phyloP scores from a whole-genome alignment of 2,113 vertebrate genomes.

The Rhipidura dahli region DNA sequence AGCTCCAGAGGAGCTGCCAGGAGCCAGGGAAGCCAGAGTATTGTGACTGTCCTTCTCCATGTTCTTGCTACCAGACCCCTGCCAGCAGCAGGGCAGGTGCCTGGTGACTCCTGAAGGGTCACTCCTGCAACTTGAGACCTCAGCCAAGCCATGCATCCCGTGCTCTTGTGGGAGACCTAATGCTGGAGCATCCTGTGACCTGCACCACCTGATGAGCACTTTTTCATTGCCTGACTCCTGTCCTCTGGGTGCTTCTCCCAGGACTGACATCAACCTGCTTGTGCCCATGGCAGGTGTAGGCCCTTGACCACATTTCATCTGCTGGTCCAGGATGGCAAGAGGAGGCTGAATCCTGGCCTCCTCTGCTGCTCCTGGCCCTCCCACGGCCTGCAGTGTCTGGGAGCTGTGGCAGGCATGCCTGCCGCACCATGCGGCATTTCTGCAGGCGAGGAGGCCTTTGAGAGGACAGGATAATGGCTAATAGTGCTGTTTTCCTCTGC shows the following conservation, averaged over 20 bases:
- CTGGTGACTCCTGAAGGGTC: background rate
- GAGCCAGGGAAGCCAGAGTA: background rate
- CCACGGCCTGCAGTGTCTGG: background rate
- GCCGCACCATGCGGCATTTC: fast-evolving
- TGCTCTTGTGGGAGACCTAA: background rate
- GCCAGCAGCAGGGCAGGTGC: background rate
- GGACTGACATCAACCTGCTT: background rate
- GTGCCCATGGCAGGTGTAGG: background rate
- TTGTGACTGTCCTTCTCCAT: fast-evolving
- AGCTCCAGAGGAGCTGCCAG: background rate
- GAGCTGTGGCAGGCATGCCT: background rate
- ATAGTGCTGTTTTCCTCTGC: slow-evolving; percentile 64
- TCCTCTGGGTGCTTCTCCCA: background rate
- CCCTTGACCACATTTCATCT: background rate
- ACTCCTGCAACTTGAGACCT: background rate
- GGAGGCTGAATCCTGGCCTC: background rate
- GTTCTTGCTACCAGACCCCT: background rate
- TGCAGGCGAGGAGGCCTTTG: slow-evolving; percentile 31
- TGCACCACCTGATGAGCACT: background rate
- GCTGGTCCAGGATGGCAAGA: background rate
- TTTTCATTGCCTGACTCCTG: fast-evolving
- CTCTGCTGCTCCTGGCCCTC: background rate
- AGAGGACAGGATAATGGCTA: slow-evolving; percentile 57
- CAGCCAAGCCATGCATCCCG: fast-evolving
- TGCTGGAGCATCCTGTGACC: background rate